A percentile compares a stretch with the other conserved stretches of the same genome.
These are phyloP conservation scores for Oegoconia quadripuncta DNA, from an alignment of 2,888 invertebrate species.

Conservation along the genomic window DNA sequence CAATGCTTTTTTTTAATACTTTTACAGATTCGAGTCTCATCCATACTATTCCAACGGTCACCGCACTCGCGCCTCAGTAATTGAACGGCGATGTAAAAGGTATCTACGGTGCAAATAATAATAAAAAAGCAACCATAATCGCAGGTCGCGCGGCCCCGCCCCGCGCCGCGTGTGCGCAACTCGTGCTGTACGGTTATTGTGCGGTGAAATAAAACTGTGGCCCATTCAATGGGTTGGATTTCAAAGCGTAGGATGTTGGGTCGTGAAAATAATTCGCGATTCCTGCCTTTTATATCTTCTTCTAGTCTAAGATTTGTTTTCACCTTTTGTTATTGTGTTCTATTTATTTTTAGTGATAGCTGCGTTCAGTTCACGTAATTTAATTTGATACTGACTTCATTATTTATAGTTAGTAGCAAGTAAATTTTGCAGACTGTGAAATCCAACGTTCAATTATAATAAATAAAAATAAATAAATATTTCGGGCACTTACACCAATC, in stretches of 20 bases:
- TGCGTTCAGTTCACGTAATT: too few species aligned
- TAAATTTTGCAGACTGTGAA: too few species aligned
- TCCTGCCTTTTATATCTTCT: conserved; percentile 13
- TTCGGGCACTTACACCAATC: too few species aligned
- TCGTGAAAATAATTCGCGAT: conserved; percentile 17
- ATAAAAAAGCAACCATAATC: conserved; percentile 67
- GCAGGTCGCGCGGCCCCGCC: conserved; percentile 65
- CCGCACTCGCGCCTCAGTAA: conserved; percentile 66
- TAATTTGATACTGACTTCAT: background rate
- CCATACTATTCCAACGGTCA: conserved; percentile 35
- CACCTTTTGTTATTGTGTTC: background rate
- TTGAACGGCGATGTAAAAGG: conserved; percentile 78
- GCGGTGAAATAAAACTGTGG: conserved; percentile 52
- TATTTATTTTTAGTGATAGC: background rate
- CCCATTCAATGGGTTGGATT: conserved; percentile 62
- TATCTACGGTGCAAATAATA: conserved; percentile 74
- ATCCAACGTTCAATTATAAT: too few species aligned
- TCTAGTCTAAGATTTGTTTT: background rate
- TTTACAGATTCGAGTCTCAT: conserved; percentile 26
- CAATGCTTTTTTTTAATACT: too few species aligned
- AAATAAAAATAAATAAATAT: too few species aligned
- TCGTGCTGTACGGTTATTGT: conserved; percentile 53
- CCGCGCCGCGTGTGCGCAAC: conserved; percentile 38
- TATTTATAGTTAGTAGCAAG: too few species aligned
- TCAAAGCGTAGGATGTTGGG: conserved; percentile 45